A percentile compares a stretch with the other conserved stretches of the same genome.
Conservation (phyloP, 2,113 vertebrate genomes). For the Pachycephala philippinensis region DNA sequence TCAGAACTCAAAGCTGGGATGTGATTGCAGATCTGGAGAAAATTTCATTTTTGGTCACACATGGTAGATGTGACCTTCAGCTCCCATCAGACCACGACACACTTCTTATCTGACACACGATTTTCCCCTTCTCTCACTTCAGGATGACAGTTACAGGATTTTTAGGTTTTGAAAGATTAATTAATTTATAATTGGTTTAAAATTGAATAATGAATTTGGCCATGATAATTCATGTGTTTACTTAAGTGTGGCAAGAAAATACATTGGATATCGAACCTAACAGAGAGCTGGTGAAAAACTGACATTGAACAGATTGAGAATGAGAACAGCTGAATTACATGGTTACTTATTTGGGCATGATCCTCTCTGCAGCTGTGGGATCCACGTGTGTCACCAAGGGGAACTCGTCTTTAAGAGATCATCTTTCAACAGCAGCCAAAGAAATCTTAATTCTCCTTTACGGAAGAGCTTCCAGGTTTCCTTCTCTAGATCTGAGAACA, state of each 20-base stretch:
- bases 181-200: background rate
- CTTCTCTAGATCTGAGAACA: background rate
- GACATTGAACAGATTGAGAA: background rate
- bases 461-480: background rate
- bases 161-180: background rate
- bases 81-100: background rate
- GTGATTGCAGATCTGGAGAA: background rate
- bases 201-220: background rate
- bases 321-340: background rate
- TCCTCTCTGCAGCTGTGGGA: background rate
- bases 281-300: background rate
- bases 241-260: background rate
- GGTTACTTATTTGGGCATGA: background rate
- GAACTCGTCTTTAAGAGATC: background rate
- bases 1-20: background rate
- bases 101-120: background rate
- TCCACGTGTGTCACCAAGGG: background rate
- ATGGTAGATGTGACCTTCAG: background rate
- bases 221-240: background rate
- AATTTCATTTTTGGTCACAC: background rate
- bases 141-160: background rate
- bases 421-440: background rate
- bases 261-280: background rate
- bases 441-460: background rate
- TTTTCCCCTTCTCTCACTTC: background rate